Conservation (phyloP, 2,797 vertebrate species). For the Cygnus olor region DNA sequence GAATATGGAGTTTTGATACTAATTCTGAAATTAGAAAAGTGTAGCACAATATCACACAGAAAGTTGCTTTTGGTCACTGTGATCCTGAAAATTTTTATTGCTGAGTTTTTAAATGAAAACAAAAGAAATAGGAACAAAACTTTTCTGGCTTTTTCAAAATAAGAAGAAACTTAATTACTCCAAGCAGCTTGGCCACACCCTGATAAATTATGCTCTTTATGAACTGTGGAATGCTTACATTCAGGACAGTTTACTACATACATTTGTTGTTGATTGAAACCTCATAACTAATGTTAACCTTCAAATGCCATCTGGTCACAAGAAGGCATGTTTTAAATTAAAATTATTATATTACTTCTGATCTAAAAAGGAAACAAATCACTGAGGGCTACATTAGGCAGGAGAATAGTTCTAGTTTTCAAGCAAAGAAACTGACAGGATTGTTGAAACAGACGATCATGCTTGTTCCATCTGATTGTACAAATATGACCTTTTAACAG, state of each 20-base stretch:
- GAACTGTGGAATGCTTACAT: neutral
- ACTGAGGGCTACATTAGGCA: neutral
- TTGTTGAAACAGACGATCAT: conserved; percentile 21
- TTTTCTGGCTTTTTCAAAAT: neutral
- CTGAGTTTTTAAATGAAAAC: neutral
- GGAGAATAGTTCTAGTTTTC: neutral
- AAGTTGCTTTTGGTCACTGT: neutral
- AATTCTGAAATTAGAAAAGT: neutral
- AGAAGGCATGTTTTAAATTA: neutral
- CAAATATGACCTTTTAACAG: conserved; percentile 41
- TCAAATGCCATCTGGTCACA: neutral
- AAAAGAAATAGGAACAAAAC: neutral
- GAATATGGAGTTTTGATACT: neutral
- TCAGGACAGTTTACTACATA: neutral
- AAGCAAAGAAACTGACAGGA: neutral
- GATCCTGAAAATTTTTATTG: neutral
- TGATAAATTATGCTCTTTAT: neutral
- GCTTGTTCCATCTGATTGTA: conserved; percentile 14
- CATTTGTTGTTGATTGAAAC: neutral
- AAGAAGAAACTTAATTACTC: neutral
- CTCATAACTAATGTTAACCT: neutral
- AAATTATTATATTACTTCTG: neutral
- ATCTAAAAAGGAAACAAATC: neutral
- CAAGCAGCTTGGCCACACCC: neutral
- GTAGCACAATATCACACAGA: neutral